Percentiles rank a stretch among this genome's conserved stretches.
Conservation (phyloP, 2,888 invertebrate species). For the Lamproptera curius region DNA sequence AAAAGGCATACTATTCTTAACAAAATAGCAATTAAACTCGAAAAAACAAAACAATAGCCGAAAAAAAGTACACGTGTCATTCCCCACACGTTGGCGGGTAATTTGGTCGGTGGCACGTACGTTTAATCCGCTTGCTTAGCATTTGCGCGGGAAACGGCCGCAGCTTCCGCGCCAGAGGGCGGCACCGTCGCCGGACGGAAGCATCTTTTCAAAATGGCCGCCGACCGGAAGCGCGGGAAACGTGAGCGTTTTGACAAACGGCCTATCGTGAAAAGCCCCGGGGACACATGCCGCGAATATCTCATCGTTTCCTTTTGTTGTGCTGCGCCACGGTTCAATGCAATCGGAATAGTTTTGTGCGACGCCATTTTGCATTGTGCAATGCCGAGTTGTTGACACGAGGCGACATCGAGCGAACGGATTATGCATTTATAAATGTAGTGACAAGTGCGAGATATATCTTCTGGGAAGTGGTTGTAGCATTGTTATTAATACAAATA, state of each 20-base stretch:
- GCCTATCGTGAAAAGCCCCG: conserved; percentile 55
- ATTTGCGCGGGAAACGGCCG: conserved; percentile 64
- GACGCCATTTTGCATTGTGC: too few species aligned
- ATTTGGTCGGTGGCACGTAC: conserved; percentile 31
- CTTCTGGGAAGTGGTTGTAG: too few species aligned
- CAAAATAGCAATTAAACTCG: too few species aligned
- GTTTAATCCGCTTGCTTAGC: conserved; percentile 70
- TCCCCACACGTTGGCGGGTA: conserved; percentile 4
- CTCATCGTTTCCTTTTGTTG: conserved; percentile 43
- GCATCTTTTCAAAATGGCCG: conserved; percentile 73
- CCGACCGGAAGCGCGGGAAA: conserved; percentile 63
- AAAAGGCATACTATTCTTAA: too few species aligned
- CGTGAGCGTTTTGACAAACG: conserved; percentile 76
- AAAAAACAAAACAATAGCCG: too few species aligned
- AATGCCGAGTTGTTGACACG: too few species aligned
- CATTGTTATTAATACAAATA: too few species aligned
- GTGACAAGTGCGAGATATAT: too few species aligned
- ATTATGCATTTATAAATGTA: too few species aligned
- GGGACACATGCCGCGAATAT: conserved; percentile 55
- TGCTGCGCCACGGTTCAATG: conserved; percentile 15
- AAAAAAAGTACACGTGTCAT: not conserved
- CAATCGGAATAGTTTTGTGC: not conserved
- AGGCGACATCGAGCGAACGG: too few species aligned
- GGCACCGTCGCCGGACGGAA: conserved; percentile 50
- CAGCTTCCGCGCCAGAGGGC: conserved; percentile 58